These are phyloP conservation scores for Drosophila quadrilineata DNA, from an alignment of 1,140 invertebrate genomes.

Conservation along the genomic window DNA sequence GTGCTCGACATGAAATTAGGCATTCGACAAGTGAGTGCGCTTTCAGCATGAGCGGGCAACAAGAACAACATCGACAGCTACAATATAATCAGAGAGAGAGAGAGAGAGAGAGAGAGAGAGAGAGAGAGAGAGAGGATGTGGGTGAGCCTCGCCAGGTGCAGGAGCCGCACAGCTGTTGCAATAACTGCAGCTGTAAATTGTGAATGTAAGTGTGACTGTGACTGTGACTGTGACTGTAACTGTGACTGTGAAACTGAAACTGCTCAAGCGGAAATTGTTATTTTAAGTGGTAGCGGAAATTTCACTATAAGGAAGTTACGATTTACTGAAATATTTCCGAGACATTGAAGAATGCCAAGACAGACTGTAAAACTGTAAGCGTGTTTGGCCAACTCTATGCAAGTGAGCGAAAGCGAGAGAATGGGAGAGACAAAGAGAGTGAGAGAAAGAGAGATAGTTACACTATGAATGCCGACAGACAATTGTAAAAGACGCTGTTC, in stretches of 20 bases:
- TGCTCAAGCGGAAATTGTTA: conserved; percentile 68
- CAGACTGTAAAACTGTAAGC: background rate
- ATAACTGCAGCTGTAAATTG: conserved; percentile 9
- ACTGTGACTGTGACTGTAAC: conserved; percentile 3
- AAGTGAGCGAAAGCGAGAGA: background rate
- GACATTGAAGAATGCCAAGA: conserved; percentile 30
- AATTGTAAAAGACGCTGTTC: conserved; percentile 31
- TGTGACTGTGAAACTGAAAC: conserved; percentile 49
- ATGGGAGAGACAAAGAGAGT: background rate
- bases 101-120: no score
- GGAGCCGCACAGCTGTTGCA: conserved; percentile 7
- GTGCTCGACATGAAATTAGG: conserved; percentile 54
- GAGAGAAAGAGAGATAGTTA: background rate
- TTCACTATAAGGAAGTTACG: conserved; percentile 68
- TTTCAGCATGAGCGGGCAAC: conserved; percentile 46
- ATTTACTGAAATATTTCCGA: conserved; percentile 78
- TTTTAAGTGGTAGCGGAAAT: conserved; percentile 76
- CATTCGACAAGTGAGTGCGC: conserved; percentile 48
- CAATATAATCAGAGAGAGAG: conserved; percentile 34
- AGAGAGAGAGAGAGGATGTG: no score
- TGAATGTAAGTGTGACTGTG: background rate
- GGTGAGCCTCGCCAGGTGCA: conserved; percentile 44
- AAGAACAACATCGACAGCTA: conserved; percentile 10
- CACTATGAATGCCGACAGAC: conserved; percentile 16
- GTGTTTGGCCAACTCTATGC: no score